Conservation (phyloP, 2,888 invertebrate genomes). For the Yponomeuta cagnagella region DNA sequence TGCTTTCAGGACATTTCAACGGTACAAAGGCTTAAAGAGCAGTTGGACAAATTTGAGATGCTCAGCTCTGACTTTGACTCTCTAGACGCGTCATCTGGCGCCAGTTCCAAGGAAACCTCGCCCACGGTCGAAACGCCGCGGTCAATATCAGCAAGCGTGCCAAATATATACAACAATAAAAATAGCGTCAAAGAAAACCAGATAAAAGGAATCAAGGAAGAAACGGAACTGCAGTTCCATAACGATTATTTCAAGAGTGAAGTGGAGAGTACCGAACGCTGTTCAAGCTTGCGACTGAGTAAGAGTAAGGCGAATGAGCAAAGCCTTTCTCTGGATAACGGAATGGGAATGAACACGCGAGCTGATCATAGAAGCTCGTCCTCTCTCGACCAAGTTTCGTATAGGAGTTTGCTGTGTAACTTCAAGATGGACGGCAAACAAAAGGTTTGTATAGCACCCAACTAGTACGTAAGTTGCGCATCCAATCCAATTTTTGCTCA, state of each 20-base stretch:
- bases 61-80: slow-evolving; percentile 83
- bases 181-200: slow-evolving; percentile 26
- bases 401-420: slow-evolving; percentile 45
- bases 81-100: slow-evolving; percentile 76
- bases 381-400: slow-evolving; percentile 54
- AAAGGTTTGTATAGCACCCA: neutral
- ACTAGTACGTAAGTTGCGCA: no score
- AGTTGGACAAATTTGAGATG: slow-evolving; percentile 81
- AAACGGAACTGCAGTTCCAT: slow-evolving; percentile 49
- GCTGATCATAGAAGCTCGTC: slow-evolving; percentile 48
- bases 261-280: slow-evolving; percentile 40
- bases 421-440: slow-evolving; percentile 21
- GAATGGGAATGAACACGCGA: slow-evolving; percentile 42
- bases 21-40: slow-evolving; percentile 86
- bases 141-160: slow-evolving; percentile 48
- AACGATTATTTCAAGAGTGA: slow-evolving; percentile 52
- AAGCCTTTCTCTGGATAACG: slow-evolving; percentile 45
- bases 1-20: slow-evolving; percentile 77
- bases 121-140: slow-evolving; percentile 64
- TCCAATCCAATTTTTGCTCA: no score
- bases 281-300: slow-evolving; percentile 6
- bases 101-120: slow-evolving; percentile 78
- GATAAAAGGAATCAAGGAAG: slow-evolving; percentile 32
- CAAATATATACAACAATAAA: slow-evolving; percentile 42
- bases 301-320: slow-evolving; percentile 35